A percentile compares a stretch with the other conserved stretches of the same genome.
Conservation (phyloP, 2,797 vertebrate species). For the Rhinogobio ventralis region DNA sequence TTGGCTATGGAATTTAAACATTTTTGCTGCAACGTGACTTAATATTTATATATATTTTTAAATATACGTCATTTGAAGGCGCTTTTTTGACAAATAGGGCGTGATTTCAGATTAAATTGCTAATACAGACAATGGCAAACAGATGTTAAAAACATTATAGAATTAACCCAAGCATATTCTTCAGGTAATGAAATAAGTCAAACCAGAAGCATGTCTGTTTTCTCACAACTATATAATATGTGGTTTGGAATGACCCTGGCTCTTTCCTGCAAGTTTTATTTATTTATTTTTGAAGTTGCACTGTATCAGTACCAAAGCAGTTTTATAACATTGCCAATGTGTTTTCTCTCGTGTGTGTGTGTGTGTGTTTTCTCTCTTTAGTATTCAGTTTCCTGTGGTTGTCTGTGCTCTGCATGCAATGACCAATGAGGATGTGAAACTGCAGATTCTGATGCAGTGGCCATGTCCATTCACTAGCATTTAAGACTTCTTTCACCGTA, state of each 20-base stretch:
- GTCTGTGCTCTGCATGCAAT: constrained; percentile 40
- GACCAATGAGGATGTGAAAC: constrained; percentile 34
- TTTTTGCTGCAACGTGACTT: constrained; percentile 5
- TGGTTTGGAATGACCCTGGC: neutral
- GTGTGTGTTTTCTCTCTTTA: constrained; percentile 30
- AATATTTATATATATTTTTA: neutral
- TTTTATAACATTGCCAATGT: neutral
- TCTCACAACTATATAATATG: neutral
- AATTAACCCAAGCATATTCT: constrained; percentile 6
- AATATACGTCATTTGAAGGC: neutral
- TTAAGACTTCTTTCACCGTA: constrained; percentile 21
- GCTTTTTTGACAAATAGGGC: neutral
- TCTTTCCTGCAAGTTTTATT: constrained; percentile 2
- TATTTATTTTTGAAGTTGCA: neutral
- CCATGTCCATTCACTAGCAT: constrained; percentile 8
- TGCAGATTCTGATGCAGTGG: constrained; percentile 32
- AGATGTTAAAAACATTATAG: constrained; percentile 7
- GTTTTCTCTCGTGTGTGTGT: neutral
- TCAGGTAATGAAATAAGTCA: constrained; percentile 17
- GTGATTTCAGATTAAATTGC: constrained; percentile 11
- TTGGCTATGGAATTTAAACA: constrained; percentile 23
- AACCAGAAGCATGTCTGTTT: constrained; percentile 8
- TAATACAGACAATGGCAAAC: constrained; percentile 17
- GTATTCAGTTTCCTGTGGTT: constrained; percentile 40
- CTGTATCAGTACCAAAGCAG: neutral